Evolutionary conservation across 2,797 vertebrate genomes (phyloP).

Genomic region (Parauchenoglanis ngamensis): DNA sequence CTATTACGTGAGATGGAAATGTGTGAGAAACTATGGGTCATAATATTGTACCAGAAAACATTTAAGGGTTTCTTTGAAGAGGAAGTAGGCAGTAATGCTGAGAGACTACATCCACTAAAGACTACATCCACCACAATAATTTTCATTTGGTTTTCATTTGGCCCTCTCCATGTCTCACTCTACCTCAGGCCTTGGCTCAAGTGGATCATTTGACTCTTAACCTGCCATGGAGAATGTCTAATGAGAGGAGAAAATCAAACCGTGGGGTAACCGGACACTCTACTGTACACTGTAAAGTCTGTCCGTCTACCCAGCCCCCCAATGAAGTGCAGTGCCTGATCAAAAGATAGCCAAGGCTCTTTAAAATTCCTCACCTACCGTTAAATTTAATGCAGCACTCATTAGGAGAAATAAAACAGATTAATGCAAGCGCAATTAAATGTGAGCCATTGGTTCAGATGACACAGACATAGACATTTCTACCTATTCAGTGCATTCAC

Average conservation of each 20-base stretch:
- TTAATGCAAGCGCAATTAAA: conserved; percentile 82
- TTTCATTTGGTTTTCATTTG: conserved; percentile 58
- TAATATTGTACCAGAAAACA: conserved; percentile 25
- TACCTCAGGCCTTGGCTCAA: conserved; percentile 44
- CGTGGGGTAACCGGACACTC: conserved; percentile 76
- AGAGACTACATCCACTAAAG: conserved; percentile 45
- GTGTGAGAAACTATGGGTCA: conserved; percentile 32
- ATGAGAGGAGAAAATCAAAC: conserved; percentile 77
- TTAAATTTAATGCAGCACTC: conserved; percentile 80
- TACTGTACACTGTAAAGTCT: conserved; percentile 82
- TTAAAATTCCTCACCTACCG: conserved; percentile 84
- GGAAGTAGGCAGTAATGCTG: conserved; percentile 41
- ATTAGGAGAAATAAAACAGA: conserved; percentile 84
- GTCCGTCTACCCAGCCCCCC: conserved; percentile 63
- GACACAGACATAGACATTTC: conserved; percentile 62
- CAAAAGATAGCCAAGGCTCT: conserved; percentile 79
- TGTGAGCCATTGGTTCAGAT: conserved; percentile 74
- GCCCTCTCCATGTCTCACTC: conserved; percentile 33
- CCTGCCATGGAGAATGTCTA: conserved; percentile 70
- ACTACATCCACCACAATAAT: conserved; percentile 42
- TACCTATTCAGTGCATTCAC: conserved; percentile 63
- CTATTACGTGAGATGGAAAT: background rate
- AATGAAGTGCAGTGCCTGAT: conserved; percentile 76
- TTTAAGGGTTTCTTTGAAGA: conserved; percentile 36
- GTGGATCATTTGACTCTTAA: conserved; percentile 56